Percentiles rank a stretch among this genome's conserved stretches.
These are phyloP conservation scores for Leptonema lineaticorne DNA, from an alignment of 1,140 invertebrate genomes.

Conservation along the genomic window DNA sequence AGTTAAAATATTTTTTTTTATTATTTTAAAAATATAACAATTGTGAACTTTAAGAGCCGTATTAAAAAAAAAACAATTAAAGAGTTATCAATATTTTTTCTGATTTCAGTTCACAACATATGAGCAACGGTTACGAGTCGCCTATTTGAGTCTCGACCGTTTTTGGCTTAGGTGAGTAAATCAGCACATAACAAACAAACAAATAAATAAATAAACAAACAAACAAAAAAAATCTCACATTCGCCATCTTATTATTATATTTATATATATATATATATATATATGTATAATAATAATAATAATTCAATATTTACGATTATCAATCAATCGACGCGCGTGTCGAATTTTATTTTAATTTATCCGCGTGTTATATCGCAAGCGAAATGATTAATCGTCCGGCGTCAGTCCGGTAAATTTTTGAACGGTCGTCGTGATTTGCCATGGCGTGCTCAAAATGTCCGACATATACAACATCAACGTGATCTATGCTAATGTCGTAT, in stretches of 20 bases:
- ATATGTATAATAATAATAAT: no score
- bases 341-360: not conserved
- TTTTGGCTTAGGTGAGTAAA: constrained; percentile 36
- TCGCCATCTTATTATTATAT: no score
- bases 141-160: constrained; percentile 56
- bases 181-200: not conserved
- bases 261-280: no score
- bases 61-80: not conserved
- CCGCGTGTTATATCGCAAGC: not conserved
- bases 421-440: not conserved
- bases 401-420: not conserved
- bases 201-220: no score
- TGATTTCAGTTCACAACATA: constrained; percentile 59
- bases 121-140: constrained; percentile 64
- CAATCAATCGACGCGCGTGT: not conserved
- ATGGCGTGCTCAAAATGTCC: not conserved
- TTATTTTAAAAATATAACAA: no score
- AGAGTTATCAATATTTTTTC: constrained; percentile 6
- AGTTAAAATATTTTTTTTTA: no score
- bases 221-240: no score
- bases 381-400: not conserved
- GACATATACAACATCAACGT: no score
- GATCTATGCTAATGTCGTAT: not conserved
- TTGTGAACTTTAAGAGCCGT: not conserved
- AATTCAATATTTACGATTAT: not conserved